A percentile compares a stretch with the other conserved stretches of the same genome.
phyloP scores from a whole-genome alignment of 92 coral and sea anemone species.

The Chrysogorgia sp. region DNA sequence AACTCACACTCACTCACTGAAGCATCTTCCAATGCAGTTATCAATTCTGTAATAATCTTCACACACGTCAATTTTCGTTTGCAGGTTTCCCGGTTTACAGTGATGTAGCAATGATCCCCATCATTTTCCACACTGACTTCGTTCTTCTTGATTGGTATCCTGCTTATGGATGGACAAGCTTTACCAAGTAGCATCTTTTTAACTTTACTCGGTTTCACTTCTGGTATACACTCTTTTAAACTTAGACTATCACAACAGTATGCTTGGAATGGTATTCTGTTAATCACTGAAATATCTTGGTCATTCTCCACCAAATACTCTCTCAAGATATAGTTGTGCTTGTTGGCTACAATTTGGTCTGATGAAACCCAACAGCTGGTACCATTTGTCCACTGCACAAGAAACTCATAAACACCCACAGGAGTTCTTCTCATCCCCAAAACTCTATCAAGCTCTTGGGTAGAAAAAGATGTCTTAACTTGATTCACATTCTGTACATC shows the following conservation, averaged over 20 bases:
- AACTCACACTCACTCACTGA: conserved; percentile 76
- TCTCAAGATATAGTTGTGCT: conserved; percentile 69
- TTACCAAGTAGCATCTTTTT: conserved; percentile 31
- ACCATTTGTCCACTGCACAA: conserved; percentile 97
- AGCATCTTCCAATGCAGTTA: conserved; percentile 93
- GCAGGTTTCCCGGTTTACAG: conserved; percentile 78
- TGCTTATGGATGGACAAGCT: conserved; percentile 37
- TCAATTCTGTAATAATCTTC: conserved; percentile 82
- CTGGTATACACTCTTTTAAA: conserved; percentile 43
- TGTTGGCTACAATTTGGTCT: conserved; percentile 75
- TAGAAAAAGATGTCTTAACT: conserved; percentile 54
- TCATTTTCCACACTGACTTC: conserved; percentile 79
- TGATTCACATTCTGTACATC: conserved; percentile 30
- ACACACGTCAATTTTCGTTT: conserved; percentile 77
- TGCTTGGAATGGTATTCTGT: conserved; percentile 82
- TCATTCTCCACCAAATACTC: conserved; percentile 76
- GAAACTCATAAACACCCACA: conserved; percentile 76
- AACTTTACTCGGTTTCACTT: conserved; percentile 40
- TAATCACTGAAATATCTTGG: conserved; percentile 77
- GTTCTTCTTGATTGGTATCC: conserved; percentile 41
- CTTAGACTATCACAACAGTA: conserved; percentile 84
- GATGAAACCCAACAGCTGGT: conserved; percentile 96
- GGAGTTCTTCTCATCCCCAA: conserved; percentile 85
- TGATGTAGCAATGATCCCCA: conserved; percentile 72
- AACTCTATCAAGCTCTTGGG: conserved; percentile 78